A percentile compares a stretch with the other conserved stretches of the same genome.
These are phyloP conservation scores for Mesocricetus auratus DNA, from an alignment of 2,113 vertebrate genomes.

Conservation along the genomic window DNA sequence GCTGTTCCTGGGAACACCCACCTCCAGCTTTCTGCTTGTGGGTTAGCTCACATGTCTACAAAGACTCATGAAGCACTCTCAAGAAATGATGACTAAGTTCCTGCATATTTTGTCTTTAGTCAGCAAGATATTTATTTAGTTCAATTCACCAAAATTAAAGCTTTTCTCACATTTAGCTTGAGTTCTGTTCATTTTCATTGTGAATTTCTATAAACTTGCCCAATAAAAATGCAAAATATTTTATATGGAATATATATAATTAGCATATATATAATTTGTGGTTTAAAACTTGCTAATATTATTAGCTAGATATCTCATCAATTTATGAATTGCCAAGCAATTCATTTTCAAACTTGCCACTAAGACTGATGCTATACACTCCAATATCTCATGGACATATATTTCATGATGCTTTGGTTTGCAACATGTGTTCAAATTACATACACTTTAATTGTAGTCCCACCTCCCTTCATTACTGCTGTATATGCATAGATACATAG, in stretches of 20 bases:
- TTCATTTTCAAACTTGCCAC: background rate
- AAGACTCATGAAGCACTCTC: background rate
- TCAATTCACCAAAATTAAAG: background rate
- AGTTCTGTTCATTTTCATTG: background rate
- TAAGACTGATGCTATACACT: background rate
- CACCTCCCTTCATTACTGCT: background rate
- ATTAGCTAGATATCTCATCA: background rate
- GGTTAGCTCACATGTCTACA: background rate
- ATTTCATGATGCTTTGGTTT: background rate
- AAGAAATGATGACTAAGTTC: background rate
- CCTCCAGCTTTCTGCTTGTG: background rate
- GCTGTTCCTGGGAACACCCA: background rate
- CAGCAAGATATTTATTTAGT: background rate
- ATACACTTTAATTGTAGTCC: background rate
- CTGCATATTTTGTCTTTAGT: background rate
- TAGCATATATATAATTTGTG: background rate
- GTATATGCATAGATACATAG: background rate
- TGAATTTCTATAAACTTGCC: background rate
- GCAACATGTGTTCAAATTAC: background rate
- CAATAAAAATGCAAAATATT: background rate
- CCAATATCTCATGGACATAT: background rate
- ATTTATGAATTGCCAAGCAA: constrained; percentile 1
- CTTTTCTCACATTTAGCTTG: background rate
- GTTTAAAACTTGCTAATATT: background rate
- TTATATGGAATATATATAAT: background rate